Percentiles rank a stretch among this genome's conserved stretches.
phyloP scores from a whole-genome alignment of 2,888 invertebrate genomes.

The Ditula angustiorana region DNA sequence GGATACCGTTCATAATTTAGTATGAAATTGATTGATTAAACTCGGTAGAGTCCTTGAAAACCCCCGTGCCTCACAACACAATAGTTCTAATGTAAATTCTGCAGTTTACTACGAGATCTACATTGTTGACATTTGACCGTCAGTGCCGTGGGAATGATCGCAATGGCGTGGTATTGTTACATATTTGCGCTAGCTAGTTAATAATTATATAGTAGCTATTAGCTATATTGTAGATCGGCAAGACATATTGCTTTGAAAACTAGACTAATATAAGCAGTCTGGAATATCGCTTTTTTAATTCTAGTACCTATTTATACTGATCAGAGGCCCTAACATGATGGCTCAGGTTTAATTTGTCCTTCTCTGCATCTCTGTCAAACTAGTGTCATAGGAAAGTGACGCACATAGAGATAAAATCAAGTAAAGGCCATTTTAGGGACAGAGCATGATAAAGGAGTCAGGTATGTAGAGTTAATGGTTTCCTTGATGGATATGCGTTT shows the following conservation, averaged over 20 bases:
- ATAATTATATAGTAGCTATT: background rate
- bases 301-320: background rate
- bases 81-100: constrained; percentile 27
- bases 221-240: background rate
- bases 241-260: background rate
- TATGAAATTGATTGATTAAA: constrained; percentile 27
- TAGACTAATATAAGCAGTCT: background rate
- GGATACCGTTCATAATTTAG: background rate
- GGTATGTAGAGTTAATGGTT: no score
- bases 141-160: constrained; percentile 47
- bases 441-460: no score
- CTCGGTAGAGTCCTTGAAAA: constrained; percentile 21
- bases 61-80: constrained; percentile 1
- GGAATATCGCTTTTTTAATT: no score
- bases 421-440: no score
- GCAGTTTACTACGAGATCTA: constrained; percentile 29
- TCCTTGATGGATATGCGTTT: no score
- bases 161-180: constrained; percentile 45
- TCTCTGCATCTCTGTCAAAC: no score
- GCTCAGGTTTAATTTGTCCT: no score
- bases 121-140: constrained; percentile 52
- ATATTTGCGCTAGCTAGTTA: constrained; percentile 47
- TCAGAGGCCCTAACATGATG: no score
- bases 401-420: no score
- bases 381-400: no score